phyloP scores from a whole-genome alignment of 2,797 vertebrate species.

The Urocyon cinereoargenteus region DNA sequence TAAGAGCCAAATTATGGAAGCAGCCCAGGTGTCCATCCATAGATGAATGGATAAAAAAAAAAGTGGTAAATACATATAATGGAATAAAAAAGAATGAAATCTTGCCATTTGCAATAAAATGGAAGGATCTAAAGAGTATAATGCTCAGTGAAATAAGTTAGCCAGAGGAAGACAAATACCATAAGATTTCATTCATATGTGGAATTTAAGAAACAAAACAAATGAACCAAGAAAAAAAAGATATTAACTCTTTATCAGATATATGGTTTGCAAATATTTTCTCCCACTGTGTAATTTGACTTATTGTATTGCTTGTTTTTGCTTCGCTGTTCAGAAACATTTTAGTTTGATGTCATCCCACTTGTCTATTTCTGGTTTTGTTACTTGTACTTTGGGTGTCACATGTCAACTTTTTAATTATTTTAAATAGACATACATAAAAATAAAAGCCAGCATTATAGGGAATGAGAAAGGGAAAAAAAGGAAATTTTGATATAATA shows the following conservation, averaged over 20 bases:
- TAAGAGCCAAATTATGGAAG: neutral
- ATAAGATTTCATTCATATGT: neutral
- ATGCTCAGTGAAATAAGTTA: neutral
- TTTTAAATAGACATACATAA: neutral
- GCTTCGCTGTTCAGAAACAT: neutral
- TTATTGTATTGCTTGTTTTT: neutral
- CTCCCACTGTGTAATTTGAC: neutral
- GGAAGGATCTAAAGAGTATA: neutral
- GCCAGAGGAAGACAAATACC: neutral
- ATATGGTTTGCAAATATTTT: neutral
- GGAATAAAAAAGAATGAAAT: neutral
- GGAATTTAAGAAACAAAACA: neutral
- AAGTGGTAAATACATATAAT: neutral
- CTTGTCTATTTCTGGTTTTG: neutral
- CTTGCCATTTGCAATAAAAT: neutral
- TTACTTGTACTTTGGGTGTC: neutral
- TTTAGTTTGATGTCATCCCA: neutral
- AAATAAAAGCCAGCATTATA: neutral
- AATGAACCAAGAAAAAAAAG: neutral
- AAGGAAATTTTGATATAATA: neutral
- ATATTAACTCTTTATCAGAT: neutral
- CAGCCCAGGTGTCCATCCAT: neutral
- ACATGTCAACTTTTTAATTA: neutral
- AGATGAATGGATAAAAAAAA: neutral
- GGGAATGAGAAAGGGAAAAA: neutral